phyloP scores from a whole-genome alignment of 2,113 vertebrate genomes.

The Toxotes jaculatrix region DNA sequence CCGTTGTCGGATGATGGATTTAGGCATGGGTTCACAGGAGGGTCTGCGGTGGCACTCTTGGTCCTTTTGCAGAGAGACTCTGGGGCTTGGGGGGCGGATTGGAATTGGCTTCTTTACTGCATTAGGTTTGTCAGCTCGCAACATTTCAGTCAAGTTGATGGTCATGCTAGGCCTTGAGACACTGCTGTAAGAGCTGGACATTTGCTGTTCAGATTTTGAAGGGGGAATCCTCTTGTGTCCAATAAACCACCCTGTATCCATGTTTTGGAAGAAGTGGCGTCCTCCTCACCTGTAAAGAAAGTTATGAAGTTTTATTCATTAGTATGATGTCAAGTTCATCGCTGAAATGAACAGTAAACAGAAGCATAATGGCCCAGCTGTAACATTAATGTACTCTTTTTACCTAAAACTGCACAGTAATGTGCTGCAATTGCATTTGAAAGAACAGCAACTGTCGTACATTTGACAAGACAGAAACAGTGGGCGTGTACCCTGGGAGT shows the following conservation, averaged over 20 bases:
- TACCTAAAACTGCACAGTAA: neutral
- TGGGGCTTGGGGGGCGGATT: slow-evolving; percentile 72
- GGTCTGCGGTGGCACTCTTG: slow-evolving; percentile 43
- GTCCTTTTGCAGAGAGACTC: slow-evolving; percentile 26
- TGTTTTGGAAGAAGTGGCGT: slow-evolving; percentile 27
- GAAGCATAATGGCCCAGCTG: neutral
- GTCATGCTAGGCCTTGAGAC: slow-evolving; percentile 81
- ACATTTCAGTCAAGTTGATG: slow-evolving; percentile 73
- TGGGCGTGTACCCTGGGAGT: slow-evolving; percentile 60
- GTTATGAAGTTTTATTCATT: neutral
- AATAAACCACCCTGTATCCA: slow-evolving; percentile 76
- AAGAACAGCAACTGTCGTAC: neutral
- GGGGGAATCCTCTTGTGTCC: slow-evolving; percentile 66
- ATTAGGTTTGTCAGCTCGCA: slow-evolving; percentile 47
- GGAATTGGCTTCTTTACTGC: slow-evolving; percentile 52
- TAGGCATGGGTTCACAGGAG: slow-evolving; percentile 87
- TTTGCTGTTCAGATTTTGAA: slow-evolving; percentile 36
- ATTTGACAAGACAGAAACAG: neutral
- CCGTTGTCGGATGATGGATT: slow-evolving; percentile 89
- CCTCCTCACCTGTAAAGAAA: slow-evolving; percentile 56
- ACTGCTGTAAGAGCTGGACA: slow-evolving; percentile 58
- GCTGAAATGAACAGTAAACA: neutral
- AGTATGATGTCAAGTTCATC: neutral
- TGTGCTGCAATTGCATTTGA: slow-evolving; percentile 2
- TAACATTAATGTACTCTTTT: neutral